Base-by-base conservation (phyloP, 2,888 invertebrate genomes). In the Sepioteuthis lessoniana region DNA sequence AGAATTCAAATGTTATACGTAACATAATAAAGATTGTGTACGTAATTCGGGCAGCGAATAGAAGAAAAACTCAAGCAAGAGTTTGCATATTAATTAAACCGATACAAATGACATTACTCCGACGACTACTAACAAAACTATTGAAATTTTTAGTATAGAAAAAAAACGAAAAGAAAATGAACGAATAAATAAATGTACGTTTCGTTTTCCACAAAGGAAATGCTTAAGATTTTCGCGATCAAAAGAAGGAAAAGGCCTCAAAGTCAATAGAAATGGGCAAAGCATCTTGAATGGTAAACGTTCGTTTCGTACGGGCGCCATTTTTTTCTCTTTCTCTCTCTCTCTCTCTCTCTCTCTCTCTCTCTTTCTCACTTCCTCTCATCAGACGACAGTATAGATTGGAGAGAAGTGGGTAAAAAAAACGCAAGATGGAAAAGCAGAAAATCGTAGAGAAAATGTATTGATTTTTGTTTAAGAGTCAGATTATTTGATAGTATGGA, bases 21-120 rank as follows among this genome's bases (percentile, higher is more conserved):
- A 76, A 76, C 76, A 76, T 76, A n/a, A 76, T 35, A 76, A 35
- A 76, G n/a, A 76, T 76, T 76, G 76, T 76, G n/a, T 76, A 76
- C 76, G 76, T 76, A 76, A 76, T 76, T 76, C 76, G 76, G 13
- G 76, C 76, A 35, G n/a, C 35, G 76, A 76, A 76, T 76, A 35
- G 13, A n/a, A 76, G 76, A 76, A 76, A 76, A 76, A 76, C 35
- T 76, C 35, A 13, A 76, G 25, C 76, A 76, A 35, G 31, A 76
- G 35, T 76, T 76, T 76, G 76, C 76, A 76, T 76, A 76, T 76
- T 76, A 76, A 76, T 76, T 76, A n/a, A 76, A n/a, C n/a, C 76
- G 76, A 76, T 76, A 35, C n/a, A n/a, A n/a, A 76, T 76, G n/a
- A 76, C 76, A 76, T 76, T 76, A 35, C 76, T n/a, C 16, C n/a